Conservation (phyloP, 2,797 vertebrate species). For the Syndactyla subalaris region DNA sequence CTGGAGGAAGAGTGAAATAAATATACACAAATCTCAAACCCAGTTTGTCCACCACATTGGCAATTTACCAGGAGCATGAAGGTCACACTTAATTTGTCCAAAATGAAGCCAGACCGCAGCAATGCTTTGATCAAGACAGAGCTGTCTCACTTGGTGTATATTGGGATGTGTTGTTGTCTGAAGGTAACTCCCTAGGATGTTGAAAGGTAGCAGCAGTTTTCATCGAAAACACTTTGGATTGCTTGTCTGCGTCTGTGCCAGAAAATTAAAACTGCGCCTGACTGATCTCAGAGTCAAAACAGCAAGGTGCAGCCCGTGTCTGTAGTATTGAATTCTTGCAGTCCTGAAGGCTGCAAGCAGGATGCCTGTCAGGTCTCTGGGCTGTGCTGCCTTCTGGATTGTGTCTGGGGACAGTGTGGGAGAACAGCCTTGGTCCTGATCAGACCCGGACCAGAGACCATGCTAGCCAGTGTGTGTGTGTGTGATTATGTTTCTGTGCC, state of each 20-base stretch:
- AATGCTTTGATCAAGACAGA: slow-evolving; percentile 45
- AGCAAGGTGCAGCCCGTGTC: not conserved
- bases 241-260: not conserved
- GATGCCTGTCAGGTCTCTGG: not conserved
- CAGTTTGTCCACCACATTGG: not conserved
- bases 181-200: not conserved
- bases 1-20: not conserved
- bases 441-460: rapidly evolving
- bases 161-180: not conserved
- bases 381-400: rapidly evolving
- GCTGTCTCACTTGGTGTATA: not conserved
- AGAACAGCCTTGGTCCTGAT: not conserved
- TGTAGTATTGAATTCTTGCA: not conserved
- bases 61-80: not conserved
- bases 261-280: not conserved
- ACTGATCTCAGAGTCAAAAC: rapidly evolving
- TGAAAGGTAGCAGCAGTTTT: slow-evolving; percentile 1
- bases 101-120: slow-evolving; percentile 30
- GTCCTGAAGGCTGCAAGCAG: not conserved
- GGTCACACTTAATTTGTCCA: slow-evolving; percentile 49
- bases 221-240: not conserved
- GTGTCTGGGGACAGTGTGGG: rapidly evolving
- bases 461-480: not conserved
- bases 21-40: not conserved
- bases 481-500: not conserved